Evolutionary conservation across 2,113 vertebrate genomes (phyloP), one percentile per base, ranked within the genome.

Genomic region (Ranitomeya variabilis): DNA sequence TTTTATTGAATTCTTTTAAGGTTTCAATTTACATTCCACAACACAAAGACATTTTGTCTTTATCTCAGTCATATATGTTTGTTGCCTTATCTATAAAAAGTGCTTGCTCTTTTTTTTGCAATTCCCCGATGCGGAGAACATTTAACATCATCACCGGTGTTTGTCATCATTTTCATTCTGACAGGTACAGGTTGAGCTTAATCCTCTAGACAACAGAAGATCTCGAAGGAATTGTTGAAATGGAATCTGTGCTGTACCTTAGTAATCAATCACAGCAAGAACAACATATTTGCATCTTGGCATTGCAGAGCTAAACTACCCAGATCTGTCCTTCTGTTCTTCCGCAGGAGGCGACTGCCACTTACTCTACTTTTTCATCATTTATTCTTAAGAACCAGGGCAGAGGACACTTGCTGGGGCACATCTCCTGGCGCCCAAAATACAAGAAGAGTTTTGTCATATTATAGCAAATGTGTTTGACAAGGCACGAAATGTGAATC

Each of bases 151-250:
- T 89, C 60, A 31, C 60, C 81, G 31, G 45, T 77, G 81, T 89
- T 89, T 89, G 87, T 89, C 87, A 84, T 89, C 87, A 89, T 89
- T 89, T 89, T 84, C 59, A 79, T 78, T 67, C 71, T 89, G 87
- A 89, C 87, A 89, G 87, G 71, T 89, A 89, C 87, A 89, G 87
- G 87, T 89, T 89, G 87, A 89, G 71, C n/a, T 64, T 84, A 89
- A 89, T 84, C 87, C 87, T 89, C 87, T 84, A 89, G 87, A 89
- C 87, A 89, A 66, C 87, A 78, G 66, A 77, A 89, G 55, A 84
- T 89, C 87, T 89, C 87, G 7, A 18, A 89, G 87, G 87, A 84
- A 89, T 84, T 89, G 81, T 84, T 84, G 87, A 89, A 84, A 89
- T 59, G 87, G 87, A 89, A 84, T 89, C 87, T 83, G 71, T 84